Evolutionary conservation across 2,797 vertebrate genomes (phyloP).

Genomic region (Okamejei kenojei): DNA sequence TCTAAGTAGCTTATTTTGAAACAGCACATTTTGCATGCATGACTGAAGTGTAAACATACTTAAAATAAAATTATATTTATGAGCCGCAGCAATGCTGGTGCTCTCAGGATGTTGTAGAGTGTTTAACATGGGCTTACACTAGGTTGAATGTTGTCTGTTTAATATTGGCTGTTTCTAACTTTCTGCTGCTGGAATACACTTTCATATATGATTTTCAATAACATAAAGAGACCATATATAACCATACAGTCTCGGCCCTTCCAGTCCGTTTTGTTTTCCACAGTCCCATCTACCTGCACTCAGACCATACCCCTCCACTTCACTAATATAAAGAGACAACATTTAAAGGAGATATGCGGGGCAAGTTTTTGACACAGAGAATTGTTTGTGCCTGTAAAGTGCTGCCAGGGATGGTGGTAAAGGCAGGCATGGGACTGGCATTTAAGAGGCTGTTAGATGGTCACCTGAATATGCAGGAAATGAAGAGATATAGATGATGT

Average conservation of each 20-base stretch:
- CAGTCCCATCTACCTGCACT: too few relatives aligned
- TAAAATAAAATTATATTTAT: background rate
- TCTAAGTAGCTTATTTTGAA: background rate
- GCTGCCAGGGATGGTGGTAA: too few relatives aligned
- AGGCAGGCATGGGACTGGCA: too few relatives aligned
- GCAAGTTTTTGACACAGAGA: too few relatives aligned
- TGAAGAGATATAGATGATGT: too few relatives aligned
- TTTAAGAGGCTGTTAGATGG: too few relatives aligned
- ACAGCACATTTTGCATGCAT: background rate
- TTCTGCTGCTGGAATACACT: background rate
- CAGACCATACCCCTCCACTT: too few relatives aligned
- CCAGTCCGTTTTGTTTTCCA: too few relatives aligned
- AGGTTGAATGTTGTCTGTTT: background rate
- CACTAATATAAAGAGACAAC: background rate
- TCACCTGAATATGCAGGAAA: too few relatives aligned
- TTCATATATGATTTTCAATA: background rate
- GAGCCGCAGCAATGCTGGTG: background rate
- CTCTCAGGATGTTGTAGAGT: background rate
- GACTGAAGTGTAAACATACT: background rate
- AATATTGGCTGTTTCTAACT: background rate
- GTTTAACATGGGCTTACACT: background rate
- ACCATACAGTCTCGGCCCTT: too few relatives aligned
- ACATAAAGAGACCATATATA: background rate
- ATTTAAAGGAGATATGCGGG: too few relatives aligned
- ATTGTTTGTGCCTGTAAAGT: too few relatives aligned